These are phyloP conservation scores for Amphibalanus amphitrite DNA, from an alignment of 1,140 invertebrate species.

Conservation along the genomic window DNA sequence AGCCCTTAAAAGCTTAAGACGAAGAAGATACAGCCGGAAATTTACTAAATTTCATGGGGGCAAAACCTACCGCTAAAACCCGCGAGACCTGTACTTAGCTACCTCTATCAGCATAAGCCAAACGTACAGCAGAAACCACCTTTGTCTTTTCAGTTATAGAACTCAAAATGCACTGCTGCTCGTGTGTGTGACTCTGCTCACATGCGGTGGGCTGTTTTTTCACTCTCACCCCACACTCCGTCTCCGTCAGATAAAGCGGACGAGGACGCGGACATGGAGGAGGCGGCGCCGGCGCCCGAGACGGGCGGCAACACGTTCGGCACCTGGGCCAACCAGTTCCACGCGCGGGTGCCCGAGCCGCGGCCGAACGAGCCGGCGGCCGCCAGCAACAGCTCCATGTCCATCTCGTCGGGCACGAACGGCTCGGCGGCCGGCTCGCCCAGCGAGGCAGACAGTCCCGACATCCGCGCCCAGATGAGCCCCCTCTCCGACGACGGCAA, in stretches of 20 bases:
- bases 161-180: no score
- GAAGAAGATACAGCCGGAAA: no score
- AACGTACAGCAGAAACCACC: no score
- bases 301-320: not conserved
- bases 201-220: no score
- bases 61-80: no score
- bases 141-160: no score
- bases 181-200: no score
- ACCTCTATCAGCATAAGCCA: no score
- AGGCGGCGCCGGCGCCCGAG: not conserved
- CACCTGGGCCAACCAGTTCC: conserved; percentile 2
- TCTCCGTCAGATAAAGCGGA: not conserved
- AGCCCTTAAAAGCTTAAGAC: no score
- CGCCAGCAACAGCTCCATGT: conserved; percentile 1
- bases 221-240: no score
- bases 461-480: conserved; percentile 1
- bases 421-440: not conserved
- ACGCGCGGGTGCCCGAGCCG: not conserved
- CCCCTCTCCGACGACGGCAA: not conserved
- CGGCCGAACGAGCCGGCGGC: not conserved
- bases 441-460: not conserved
- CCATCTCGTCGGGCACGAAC: not conserved
- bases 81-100: no score
- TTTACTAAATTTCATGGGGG: no score
- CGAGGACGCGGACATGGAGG: not conserved